phyloP scores from a whole-genome alignment of 2,113 vertebrate genomes.

The Macrotis lagotis region DNA sequence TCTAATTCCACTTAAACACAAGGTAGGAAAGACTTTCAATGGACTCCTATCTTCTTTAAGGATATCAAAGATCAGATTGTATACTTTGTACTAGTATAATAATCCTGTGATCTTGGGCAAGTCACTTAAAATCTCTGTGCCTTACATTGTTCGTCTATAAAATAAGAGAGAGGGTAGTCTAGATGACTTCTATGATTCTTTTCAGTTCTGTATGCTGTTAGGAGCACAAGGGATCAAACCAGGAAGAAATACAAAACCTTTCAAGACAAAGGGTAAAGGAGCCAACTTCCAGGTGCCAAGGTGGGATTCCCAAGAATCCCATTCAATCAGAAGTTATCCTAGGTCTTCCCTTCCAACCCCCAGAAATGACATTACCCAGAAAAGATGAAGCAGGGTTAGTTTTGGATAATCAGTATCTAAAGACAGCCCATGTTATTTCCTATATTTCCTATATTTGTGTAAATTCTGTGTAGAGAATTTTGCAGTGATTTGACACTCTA shows the following conservation, averaged over 20 bases:
- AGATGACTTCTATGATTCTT: background rate
- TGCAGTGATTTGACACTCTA: background rate
- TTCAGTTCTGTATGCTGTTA: background rate
- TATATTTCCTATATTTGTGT: background rate
- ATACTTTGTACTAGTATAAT: background rate
- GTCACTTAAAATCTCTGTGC: background rate
- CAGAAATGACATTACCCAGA: background rate
- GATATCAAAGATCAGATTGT: background rate
- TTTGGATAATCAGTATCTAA: background rate
- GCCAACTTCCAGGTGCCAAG: background rate
- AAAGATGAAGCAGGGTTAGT: background rate
- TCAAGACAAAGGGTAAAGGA: background rate
- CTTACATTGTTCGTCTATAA: background rate
- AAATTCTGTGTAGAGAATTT: background rate
- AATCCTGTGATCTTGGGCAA: background rate
- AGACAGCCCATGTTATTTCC: background rate
- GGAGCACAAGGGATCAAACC: background rate
- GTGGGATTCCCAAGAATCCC: background rate
- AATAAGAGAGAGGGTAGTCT: background rate
- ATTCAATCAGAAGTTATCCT: background rate
- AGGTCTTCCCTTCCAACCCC: background rate
- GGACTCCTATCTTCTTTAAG: background rate
- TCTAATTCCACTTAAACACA: background rate
- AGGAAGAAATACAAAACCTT: background rate
- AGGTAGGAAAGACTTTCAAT: background rate